Conservation (phyloP, 2,113 vertebrate genomes). For the Pandion haliaetus region DNA sequence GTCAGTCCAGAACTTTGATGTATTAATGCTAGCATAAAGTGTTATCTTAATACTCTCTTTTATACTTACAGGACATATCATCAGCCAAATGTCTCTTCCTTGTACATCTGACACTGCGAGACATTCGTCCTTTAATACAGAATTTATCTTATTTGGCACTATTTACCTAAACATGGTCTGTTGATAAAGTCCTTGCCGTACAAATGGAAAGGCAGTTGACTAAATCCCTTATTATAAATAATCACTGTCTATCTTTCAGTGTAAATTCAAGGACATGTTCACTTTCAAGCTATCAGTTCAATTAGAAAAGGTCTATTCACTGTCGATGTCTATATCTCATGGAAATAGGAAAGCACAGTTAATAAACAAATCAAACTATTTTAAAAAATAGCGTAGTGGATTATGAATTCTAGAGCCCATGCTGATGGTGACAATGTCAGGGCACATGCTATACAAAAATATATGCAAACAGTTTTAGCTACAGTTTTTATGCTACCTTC, state of each 20-base stretch:
- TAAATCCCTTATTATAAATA: constrained; percentile 70
- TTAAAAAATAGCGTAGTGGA: constrained; percentile 22
- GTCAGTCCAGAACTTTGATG: constrained; percentile 66
- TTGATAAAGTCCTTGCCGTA: constrained; percentile 67
- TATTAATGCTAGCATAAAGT: constrained; percentile 37
- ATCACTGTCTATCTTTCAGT: constrained; percentile 67
- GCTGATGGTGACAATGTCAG: constrained; percentile 7
- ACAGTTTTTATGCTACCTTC: neutral
- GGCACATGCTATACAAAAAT: neutral
- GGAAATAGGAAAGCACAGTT: constrained; percentile 57
- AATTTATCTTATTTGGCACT: constrained; percentile 68
- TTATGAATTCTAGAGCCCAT: constrained; percentile 5
- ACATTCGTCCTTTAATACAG: constrained; percentile 51
- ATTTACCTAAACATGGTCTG: constrained; percentile 65
- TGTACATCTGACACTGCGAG: constrained; percentile 24
- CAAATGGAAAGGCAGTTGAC: constrained; percentile 60
- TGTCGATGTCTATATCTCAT: constrained; percentile 63
- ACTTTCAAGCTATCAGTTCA: constrained; percentile 72
- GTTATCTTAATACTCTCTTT: constrained; percentile 64
- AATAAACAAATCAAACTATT: constrained; percentile 68
- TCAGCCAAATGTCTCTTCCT: constrained; percentile 25
- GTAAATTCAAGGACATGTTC: constrained; percentile 71
- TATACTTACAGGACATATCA: constrained; percentile 29
- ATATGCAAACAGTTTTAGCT: neutral
- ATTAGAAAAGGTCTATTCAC: constrained; percentile 72